Base-by-base conservation (phyloP, 2,113 vertebrate genomes). In the Capra hircus region DNA sequence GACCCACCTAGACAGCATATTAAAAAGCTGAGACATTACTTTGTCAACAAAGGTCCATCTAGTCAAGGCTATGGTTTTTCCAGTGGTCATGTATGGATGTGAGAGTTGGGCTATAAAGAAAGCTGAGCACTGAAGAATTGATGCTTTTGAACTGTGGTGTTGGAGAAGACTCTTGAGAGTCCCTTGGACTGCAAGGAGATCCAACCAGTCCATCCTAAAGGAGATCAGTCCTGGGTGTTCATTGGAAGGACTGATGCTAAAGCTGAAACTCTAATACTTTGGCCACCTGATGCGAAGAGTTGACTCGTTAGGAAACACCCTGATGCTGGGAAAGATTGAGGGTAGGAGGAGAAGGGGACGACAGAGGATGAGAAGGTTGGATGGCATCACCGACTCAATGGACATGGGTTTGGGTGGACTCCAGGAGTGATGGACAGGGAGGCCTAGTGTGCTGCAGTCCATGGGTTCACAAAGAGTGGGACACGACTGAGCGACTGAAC, bases 41-140 rank as follows among this genome's bases (percentile, higher is more conserved):
- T n/a, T 67, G 33, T 2, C 33, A n/a, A 19, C 64, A 10, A 67
- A n/a, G 64, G 33, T n/a, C 64, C 7, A 0, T n/a, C 33, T 67
- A 19, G 33, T n/a, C 8, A 9, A 67, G 33, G 4, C 64, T 67
- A 10, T n/a, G 33, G 33, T 67, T 67, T n/a, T 67, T n/a, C 64
- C 64, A 10, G 16, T n/a, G 33, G 64, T 67, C 33, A 67, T n/a
- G 33, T 67, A 67, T 67, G 33, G 16, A 19, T 19, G 8, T n/a
- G 16, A 67, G 62, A 67, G 33, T n/a, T 67, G 33, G 16, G 17
- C 33, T 67, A 10, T 19, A 10, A 67, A 67, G 64, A 67, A 67
- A 67, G 64, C 33, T n/a, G 62, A 67, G 62, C 0, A 0, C 62
- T 0, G 0, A 5, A 67, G 33, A 67, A n/a, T n/a, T 19, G 2